A percentile compares a stretch with the other conserved stretches of the same genome.
Conservation (phyloP, 2,888 invertebrate species). For the Bimastos eiseni region DNA sequence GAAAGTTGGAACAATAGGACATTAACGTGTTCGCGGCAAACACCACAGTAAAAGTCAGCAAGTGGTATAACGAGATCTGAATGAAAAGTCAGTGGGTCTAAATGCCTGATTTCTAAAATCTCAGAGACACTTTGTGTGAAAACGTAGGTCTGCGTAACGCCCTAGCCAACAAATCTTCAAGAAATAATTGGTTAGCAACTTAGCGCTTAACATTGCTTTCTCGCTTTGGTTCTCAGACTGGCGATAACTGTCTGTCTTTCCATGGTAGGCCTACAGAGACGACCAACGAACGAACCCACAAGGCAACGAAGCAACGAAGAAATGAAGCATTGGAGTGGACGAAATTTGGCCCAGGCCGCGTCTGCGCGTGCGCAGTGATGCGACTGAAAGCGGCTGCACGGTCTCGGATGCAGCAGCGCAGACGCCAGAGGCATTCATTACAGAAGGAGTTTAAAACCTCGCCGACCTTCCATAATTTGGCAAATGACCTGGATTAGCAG, state of each 20-base stretch:
- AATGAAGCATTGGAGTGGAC: no score
- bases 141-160: no score
- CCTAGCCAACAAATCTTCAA: no score
- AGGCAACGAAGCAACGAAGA: neutral
- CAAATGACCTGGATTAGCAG: conserved; percentile 13
- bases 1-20: no score
- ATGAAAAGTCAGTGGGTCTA: no score
- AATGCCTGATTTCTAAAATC: neutral
- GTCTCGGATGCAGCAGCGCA: neutral
- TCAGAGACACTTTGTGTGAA: neutral
- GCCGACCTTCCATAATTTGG: conserved; percentile 13
- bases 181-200: no score
- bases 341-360: neutral
- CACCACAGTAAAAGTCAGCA: no score
- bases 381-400: neutral
- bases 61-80: no score
- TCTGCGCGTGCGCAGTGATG: neutral
- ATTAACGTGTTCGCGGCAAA: no score
- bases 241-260: neutral
- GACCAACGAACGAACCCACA: no score
- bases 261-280: no score
- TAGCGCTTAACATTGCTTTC: neutral
- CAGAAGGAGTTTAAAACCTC: neutral
- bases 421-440: conserved; percentile 7
- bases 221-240: neutral